Base-by-base conservation (phyloP, 92 coral and sea anemone genomes). In the Palythoa caribaeorum region DNA sequence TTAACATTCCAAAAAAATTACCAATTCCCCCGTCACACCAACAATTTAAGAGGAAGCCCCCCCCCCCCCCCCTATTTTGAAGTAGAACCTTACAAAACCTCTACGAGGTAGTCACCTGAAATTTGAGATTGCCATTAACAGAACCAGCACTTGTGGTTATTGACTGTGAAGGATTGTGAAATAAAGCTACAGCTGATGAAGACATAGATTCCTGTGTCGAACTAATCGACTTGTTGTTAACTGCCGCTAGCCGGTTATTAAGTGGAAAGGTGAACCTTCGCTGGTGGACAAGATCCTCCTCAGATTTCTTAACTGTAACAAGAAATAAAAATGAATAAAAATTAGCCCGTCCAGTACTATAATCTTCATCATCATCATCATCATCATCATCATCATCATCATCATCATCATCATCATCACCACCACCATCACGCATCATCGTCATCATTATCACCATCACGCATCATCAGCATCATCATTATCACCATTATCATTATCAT, bases 241-340 rank as follows among this genome's bases (percentile, higher is more conserved):
- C 74, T 15, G 62, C 86, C 36, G 86, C 75, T 20, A 81, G 86
- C 74, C 65, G 65, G 86, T 47, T 81, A n/a, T 62, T 81, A 74
- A 81, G 86, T 3, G 86, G 86, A 66, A 81, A 81, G 9, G 86
- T 81, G 62, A 63, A 69, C 40, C 86, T 50, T 65, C 86, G 57
- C 76, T 81, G 75, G 60, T 48, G 75, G 11, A 1, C 65, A 0
- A 70, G 59, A 3, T 81, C 86, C 1, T 81, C 86, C 55, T 38
- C 52, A 11, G 44, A 16, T 13, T 81, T 66, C 57, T 81, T 81
- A 52, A 13, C 86, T 66, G 35, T 2, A 65, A 21, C 37, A 19
- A 16, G 20, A 65, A 65, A 59, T 9, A 38, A 5, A n/a, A 7
- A 51, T 28, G 2, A 37, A 44, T 14, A 17, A 4, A 73, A 15